Evolutionary conservation across 92 coral and sea anemone species (phyloP), one percentile per base, ranked within the genome.

Genomic region (Paragorgia papillata): DNA sequence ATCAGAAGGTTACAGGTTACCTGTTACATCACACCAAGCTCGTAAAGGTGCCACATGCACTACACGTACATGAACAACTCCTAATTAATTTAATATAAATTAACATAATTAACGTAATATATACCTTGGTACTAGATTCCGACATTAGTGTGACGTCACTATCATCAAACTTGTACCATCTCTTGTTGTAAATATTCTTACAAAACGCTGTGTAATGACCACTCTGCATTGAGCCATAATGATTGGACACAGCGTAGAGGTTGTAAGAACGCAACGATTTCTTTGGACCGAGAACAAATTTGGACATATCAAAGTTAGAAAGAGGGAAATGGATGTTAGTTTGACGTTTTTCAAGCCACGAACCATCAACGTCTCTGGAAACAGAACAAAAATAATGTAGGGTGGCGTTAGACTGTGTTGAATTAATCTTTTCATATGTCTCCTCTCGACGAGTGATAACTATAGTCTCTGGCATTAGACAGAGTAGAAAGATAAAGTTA

Each of bases 171-270:
- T 93, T 93, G 81, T 90, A 90, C 97, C 97, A 93, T 12, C 75
- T 77, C 44, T 73, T 73, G 69, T 84, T 85, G 66, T 90, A 84
- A 20, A 88, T 87, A 61, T 69, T 93, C 67, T 78, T 77, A 82
- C 91, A 89, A 73, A 90, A 93, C 37, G 97, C 97, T 7, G 97
- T 93, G 76, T 93, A 93, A 69, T 93, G 97, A 6, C 97, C 97
- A n/a, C 97, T 92, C 56, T 90, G 97, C 97, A 93, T 93, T 5
- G 97, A 90, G 24, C 97, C 97, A 34, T 90, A 93, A 63, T 93
- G 97, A 65, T 93, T 93, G 22, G 97, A 93, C 14, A 93, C 97
- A 0, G 88, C 93, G 57, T 86, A 85, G 60, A 93, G 76, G 33
- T 85, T 65, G 84, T 90, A 93, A 34, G 57, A 46, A n/a, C n/a